Base-by-base conservation (phyloP, 1,140 invertebrate species). In the Leptoteleia sp. region DNA sequence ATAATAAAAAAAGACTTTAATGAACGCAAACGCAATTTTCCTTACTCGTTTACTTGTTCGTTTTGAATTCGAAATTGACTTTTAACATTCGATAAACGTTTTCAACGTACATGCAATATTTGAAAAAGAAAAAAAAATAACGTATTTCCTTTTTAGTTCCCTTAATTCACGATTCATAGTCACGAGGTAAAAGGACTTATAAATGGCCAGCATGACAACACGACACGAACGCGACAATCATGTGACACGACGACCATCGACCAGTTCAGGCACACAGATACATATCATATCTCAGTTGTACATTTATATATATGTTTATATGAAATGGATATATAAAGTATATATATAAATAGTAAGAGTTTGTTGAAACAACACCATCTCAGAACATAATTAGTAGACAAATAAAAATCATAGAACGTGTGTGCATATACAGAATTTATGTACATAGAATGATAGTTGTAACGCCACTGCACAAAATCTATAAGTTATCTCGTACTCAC, bases 151-250 rank as follows among this genome's bases (percentile, higher is more conserved):
- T 27, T 50, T 5, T 27, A 25, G 3, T 37, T 40, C 31, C 19
- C 17, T 42, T 29, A 5, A 52, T 52, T 29, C 33, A n/a, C n/a
- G n/a, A 54, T 33, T 59, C 3, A 11, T 52, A 37, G 17, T 55
- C 27, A 52, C 33, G 33, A 38, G 29, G 52, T 33, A 76, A 72
- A 73, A 61, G 65, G 16, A 67, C 17, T 67, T 42, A 62, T 85
- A 85, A 87, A 90, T 89, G 86, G 88, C 88, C 88, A 90, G 85
- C 87, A 89, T 90, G 88, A 90, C 88, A 90, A 90, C 88, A 90
- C 88, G 88, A 90, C 85, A 90, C 87, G 88, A 88, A 90, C 88
- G 73, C 73, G 87, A 90, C 88, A 90, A 89, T 89, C 88, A 89
- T 89, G 88, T 90, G 87, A 90, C 85, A 89, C 86, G 88, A 90